Evolutionary conservation across 2,888 invertebrate species (phyloP), one percentile per base, ranked within the genome.

Genomic region (Muschampia plurimacula): DNA sequence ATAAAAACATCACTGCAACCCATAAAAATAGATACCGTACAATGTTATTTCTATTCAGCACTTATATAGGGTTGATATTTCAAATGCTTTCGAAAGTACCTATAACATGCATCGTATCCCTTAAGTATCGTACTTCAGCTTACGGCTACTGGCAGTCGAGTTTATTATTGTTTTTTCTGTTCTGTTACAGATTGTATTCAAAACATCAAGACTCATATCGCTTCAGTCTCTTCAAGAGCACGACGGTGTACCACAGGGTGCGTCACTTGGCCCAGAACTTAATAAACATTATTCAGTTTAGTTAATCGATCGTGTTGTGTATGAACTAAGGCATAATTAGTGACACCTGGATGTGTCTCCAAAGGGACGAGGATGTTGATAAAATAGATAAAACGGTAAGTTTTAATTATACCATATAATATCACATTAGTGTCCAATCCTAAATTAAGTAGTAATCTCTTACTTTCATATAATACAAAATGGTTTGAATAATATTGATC

Each of bases 131-230:
- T 75, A 83, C 78, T 86, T 80, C 85, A 86, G 85, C 79, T 82
- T 76, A 81, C 77, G 79, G 82, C 81, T 78, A 79, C 81, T 79
- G 80, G 81, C 80, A 80, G 82, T 82, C 76, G 81, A 88, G 88
- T 91, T 92, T 92, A 92, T 91, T 93, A 93, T 93, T 93, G 89
- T 92, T 92, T 90, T 92, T 52, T 52, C 90, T 84, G 90, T 89
- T 91, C 88, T 89, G 88, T 92, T 93, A 88, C 93, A 94, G 93
- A 91, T 90, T 91, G 93, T 92, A 91, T 93, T 91, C 89, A 92
- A 92, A 93, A 93, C 93, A 94, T 87, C 75, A 80, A 81, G 82
- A 83, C 82, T 71, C 83, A 85, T 81, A 80, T 78, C 80, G 84
- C 83, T 82, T 86, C 91, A 91, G 91, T 92, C 84, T 82, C 78